Percentiles rank a stretch among this genome's conserved stretches.
Conservation (phyloP, 2,888 invertebrate genomes). For the Amphipyra tragopoginis region DNA sequence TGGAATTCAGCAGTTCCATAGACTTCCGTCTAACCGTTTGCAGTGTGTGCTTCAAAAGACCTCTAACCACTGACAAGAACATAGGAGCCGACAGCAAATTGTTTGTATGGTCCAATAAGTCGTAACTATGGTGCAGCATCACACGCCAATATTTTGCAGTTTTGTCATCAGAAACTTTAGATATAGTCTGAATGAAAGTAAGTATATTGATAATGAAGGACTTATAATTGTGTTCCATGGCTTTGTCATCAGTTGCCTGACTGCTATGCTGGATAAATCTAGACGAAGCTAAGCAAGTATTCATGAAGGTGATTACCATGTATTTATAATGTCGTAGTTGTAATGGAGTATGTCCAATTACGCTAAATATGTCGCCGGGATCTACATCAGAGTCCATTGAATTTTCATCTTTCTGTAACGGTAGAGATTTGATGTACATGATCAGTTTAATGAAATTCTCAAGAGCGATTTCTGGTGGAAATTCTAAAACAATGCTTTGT, state of each 20-base stretch:
- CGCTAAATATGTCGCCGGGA: constrained; percentile 90
- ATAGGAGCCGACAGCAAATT: constrained; percentile 94
- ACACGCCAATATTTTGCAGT: constrained; percentile 95
- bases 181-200: constrained; percentile 91
- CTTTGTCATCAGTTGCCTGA: constrained; percentile 80
- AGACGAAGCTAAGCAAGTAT: constrained; percentile 91
- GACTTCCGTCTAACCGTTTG: constrained; percentile 94
- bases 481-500: constrained; percentile 91
- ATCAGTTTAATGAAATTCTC: constrained; percentile 92
- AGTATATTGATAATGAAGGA: constrained; percentile 92
- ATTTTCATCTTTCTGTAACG: constrained; percentile 90
- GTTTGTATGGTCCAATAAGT: constrained; percentile 94
- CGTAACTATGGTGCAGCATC: constrained; percentile 94
- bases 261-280: constrained; percentile 92
- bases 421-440: constrained; percentile 91
- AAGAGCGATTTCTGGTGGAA: constrained; percentile 91
- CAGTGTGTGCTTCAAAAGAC: constrained; percentile 92
- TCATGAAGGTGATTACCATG: constrained; percentile 93
- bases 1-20: constrained; percentile 95
- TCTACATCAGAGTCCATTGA: constrained; percentile 79
- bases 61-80: constrained; percentile 94
- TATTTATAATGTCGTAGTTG: constrained; percentile 96
- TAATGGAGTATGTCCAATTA: constrained; percentile 91
- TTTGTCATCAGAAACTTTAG: constrained; percentile 91
- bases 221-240: constrained; percentile 92